Evolutionary conservation across 2,888 invertebrate genomes (phyloP), one percentile per base, ranked within the genome.

Genomic region (Cheilosia variabilis): DNA sequence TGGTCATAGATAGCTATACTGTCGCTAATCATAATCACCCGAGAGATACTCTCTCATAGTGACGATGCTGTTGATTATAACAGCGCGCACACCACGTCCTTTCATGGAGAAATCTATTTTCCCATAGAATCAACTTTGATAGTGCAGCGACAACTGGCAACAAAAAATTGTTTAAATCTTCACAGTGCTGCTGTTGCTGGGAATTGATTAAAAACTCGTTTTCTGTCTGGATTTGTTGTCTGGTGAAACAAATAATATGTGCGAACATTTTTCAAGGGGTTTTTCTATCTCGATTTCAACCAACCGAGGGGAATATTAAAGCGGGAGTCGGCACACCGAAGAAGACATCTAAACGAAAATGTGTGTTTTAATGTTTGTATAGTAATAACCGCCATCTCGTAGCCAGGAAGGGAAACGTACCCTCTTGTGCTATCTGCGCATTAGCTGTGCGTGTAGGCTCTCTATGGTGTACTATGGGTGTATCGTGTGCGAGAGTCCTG

Each of bases 1-100:
- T 84, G 80, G 69, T 66, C 84, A 80, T 80, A 86, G 80, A 81
- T 80, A 22, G 45, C 9, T 17, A 17, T 19, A 47, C 58, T 84
- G 86, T 81, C 81, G 86, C 76, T 77, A 86, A 81, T 86, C 86
- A 86, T 81, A 86, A 86, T 86, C 81, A 77, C 76, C 77, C 62
- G 62, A 73, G 68, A 69, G 24, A 63, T 43, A 57, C 79, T 55
- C 80, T 80, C 75, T 69, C 80, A 80, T 75, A 22, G 19, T 65
- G 45, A 72, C 53, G 52, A 45, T 72, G 78, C 65, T 77, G 86
- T 69, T 81, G 80, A 86, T 76, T 86, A 77, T 77, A 66, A 50
- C 66, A 63, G 53, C 52, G 58, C 75, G 60, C 75, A 55, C 79
- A 66, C 72, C 52, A 86, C 87, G 87, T 84, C 78, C 72, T 86